Evolutionary conservation across 2,888 invertebrate genomes (phyloP), one percentile per base, ranked within the genome.

Genomic region (Marasmarcha lunaedactyla): DNA sequence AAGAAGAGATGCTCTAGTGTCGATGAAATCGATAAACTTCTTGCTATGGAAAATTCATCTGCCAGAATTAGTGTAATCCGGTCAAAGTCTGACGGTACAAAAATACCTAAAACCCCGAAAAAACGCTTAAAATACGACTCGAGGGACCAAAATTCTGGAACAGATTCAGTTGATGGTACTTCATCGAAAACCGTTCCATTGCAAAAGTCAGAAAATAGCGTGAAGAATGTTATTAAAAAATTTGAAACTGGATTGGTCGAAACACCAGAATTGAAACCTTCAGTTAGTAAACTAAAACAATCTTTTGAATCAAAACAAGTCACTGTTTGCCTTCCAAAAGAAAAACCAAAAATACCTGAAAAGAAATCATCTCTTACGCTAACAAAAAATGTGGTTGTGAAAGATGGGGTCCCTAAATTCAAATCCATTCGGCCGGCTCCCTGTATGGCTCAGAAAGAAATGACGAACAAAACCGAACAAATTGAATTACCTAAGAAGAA

Each of bases 281-380:
- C 12, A 12, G 2, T 14, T 34, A 63, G 56, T 44, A 65, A 71
- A 42, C 50, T 76, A 49, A 84, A 79, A 49, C 78, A 59, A 58
- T 70, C 77, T 51, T 67, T 73, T 42, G 79, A 64, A 43, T 62
- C 57, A 55, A 49, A 46, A 26, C 64, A 63, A 57, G 67, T 52
- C 62, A 59, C 59, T 58, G 54, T 52, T 34, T 55, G 4, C 9
- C 12, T 57, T 38, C 27, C 57, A 41, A 79, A 70, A 68, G 78
- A 81, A 60, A 87, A 87, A 74, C 86, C 87, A 35, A 85, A 84
- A 77, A 78, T 87, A 71, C 86, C 86, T 69, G 86, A 86, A 68
- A 87, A 87, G 57, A 86, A 85, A 65, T 76, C 84, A 49, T 72
- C 79, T 49, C 51, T 84, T 71, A 68, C 77, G 15, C 65, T 84